Conservation (phyloP, 2,113 vertebrate genomes). For the Grus americana region DNA sequence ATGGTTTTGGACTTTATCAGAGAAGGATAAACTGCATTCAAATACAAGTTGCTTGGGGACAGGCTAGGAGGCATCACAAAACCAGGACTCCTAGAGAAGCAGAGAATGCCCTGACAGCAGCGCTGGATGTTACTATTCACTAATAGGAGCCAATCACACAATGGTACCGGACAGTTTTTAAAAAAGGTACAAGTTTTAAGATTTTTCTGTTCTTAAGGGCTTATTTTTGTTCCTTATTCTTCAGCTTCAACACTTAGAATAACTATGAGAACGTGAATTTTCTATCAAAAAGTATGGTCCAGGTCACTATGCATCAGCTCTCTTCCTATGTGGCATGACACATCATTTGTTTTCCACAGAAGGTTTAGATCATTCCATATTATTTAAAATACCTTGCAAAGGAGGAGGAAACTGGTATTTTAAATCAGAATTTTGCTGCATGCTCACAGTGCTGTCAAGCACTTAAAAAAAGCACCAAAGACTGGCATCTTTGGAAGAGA, state of each 20-base stretch:
- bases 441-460: not conserved
- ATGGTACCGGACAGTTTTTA: not conserved
- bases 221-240: not conserved
- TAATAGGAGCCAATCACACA: not conserved
- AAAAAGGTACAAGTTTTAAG: not conserved
- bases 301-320: not conserved
- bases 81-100: not conserved
- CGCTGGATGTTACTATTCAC: not conserved
- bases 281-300: not conserved
- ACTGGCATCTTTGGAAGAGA: not conserved
- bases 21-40: not conserved
- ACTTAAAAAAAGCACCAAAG: not conserved
- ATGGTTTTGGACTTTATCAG: not conserved
- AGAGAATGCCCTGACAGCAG: not conserved
- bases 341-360: not conserved
- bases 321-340: not conserved
- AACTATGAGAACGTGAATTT: not conserved
- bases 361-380: not conserved
- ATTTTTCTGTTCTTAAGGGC: not conserved
- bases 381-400: not conserved
- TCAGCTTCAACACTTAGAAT: not conserved
- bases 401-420: not conserved
- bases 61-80: not conserved
- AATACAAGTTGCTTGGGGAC: not conserved
- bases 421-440: not conserved